phyloP scores from a whole-genome alignment of 2,888 invertebrate genomes.

The Stramonita haemastoma region DNA sequence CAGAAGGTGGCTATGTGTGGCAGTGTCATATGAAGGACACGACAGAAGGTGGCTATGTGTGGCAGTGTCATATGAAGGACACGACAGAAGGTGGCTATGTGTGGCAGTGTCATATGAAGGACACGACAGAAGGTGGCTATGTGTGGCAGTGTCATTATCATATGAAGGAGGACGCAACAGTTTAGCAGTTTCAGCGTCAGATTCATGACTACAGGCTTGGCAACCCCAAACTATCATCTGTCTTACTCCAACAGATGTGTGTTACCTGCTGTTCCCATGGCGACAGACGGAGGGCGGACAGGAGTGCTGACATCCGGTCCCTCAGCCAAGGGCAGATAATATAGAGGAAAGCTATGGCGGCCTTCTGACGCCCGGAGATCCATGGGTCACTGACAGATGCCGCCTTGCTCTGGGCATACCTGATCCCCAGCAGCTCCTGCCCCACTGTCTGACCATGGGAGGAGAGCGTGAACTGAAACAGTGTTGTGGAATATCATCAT shows the following conservation, averaged over 20 bases:
- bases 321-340: constrained; percentile 71
- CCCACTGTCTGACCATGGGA: constrained; percentile 84
- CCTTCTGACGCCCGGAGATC: constrained; percentile 66
- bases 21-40: too few species aligned
- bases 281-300: constrained; percentile 53
- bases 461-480: constrained; percentile 68
- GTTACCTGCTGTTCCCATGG: constrained; percentile 56
- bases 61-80: too few species aligned
- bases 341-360: constrained; percentile 65
- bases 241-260: not conserved
- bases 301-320: constrained; percentile 62
- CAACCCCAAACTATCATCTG: too few species aligned
- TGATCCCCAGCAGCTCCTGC: constrained; percentile 88
- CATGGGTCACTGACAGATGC: constrained; percentile 45
- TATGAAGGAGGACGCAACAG: too few species aligned
- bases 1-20: too few species aligned
- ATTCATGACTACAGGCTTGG: too few species aligned
- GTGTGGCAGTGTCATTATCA: too few species aligned
- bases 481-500: not conserved
- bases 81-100: too few species aligned
- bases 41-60: too few species aligned
- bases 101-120: too few species aligned
- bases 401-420: constrained; percentile 79
- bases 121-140: too few species aligned
- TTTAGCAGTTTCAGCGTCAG: too few species aligned